Conservation (phyloP, 2,888 invertebrate species). For the Litoditis marina region DNA sequence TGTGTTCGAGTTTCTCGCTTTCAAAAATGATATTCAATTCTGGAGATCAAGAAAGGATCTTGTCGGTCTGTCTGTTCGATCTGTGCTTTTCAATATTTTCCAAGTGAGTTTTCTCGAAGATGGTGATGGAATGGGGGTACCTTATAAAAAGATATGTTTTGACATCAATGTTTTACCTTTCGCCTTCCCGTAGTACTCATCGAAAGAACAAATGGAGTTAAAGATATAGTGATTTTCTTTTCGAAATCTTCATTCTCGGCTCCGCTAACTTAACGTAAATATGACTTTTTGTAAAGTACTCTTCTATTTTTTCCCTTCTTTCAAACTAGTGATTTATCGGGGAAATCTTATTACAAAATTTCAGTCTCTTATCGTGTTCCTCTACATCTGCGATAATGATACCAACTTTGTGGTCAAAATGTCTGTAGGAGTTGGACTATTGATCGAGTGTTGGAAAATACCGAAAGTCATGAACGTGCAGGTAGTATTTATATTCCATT, state of each 20-base stretch:
- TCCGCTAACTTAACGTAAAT: too few relatives aligned
- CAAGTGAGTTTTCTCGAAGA: constrained; percentile 25
- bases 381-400: constrained; percentile 97
- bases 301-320: too few relatives aligned
- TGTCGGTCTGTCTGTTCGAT: constrained; percentile 86
- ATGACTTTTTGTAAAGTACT: too few relatives aligned
- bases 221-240: not conserved
- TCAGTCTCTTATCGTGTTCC: constrained; percentile 86
- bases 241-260: too few relatives aligned
- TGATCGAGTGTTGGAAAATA: constrained; percentile 98
- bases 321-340: too few relatives aligned
- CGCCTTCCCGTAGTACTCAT: not conserved
- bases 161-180: not conserved
- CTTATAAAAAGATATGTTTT: too few relatives aligned
- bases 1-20: constrained; percentile 94
- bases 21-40: constrained; percentile 99
- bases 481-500: too few relatives aligned
- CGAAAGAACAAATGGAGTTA: not conserved
- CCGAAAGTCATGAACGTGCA: constrained; percentile 71
- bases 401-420: constrained; percentile 90
- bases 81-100: constrained; percentile 96
- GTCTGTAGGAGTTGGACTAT: constrained; percentile 87
- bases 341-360: too few relatives aligned
- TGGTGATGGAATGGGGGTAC: too few relatives aligned
- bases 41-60: constrained; percentile 96